Base-by-base conservation (phyloP, 2,888 invertebrate genomes). In the Tenthredo livida region DNA sequence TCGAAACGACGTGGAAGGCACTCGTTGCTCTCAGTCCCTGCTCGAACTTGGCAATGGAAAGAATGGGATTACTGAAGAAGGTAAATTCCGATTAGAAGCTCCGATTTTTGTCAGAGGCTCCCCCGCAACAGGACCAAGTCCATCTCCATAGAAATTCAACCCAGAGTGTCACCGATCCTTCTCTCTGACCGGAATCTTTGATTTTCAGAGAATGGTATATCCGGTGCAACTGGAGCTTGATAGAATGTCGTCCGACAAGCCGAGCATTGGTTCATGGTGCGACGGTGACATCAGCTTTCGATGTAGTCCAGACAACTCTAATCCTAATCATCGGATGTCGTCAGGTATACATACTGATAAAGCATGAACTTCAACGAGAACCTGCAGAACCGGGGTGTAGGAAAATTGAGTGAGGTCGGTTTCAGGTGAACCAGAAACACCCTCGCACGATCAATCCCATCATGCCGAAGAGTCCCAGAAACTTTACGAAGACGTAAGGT, bases 161-260 rank as follows among this genome's bases (percentile, higher is more conserved):
- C 47, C 47, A 17, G 0, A 47, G 47, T 47, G 15, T 47, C 15
- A 17, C 50, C 4, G 33, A 3, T 54, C 54, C 2, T n/a, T 5
- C 25, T 25, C 70, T n/a, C 33, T 33, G 29, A 33, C 17, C 12
- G 70, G 93, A 91, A 61, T 89, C 84, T 89, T 90, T 85, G 50
- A 5, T 78, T 77, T 72, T 25, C 84, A 89, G 88, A 88, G 89
- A 43, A 86, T 89, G 87, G 89, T 89, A 84, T 88, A 89, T 84
- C 89, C 89, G 29, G 88, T 89, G 83, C 86, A 86, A 77, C 61
- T 89, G 40, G 87, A 88, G 43, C 78, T 89, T 84, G 87, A 87
- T 72, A 86, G 84, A 12, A 78, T 86, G 82, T 17, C 77, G 9
- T 54, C 33, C 37, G 80, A 85, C 25, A 78, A 82, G 67, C 70